These are phyloP conservation scores for Tetragonisca angustula DNA, from an alignment of 2,888 invertebrate genomes.

Conservation along the genomic window DNA sequence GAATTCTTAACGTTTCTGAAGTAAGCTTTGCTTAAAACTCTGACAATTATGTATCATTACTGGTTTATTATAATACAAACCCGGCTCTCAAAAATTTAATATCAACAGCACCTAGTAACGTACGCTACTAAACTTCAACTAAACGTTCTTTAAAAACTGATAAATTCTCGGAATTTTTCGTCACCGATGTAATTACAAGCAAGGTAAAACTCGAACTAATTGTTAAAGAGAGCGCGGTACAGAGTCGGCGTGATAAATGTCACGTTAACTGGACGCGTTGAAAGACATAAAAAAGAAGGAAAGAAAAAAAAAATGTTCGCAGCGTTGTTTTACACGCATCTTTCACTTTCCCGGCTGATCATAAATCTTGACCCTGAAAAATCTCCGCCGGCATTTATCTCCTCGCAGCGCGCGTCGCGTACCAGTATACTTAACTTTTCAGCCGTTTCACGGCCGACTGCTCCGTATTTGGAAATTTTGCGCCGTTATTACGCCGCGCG, in stretches of 20 bases:
- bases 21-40: no score
- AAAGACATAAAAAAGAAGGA: no score
- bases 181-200: no score
- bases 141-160: no score
- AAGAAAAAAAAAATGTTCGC: background rate
- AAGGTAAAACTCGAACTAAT: background rate
- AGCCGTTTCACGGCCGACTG: slow-evolving; percentile 1
- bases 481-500: slow-evolving; percentile 12
- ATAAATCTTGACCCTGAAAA: background rate
- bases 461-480: slow-evolving; percentile 4
- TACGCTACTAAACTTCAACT: no score
- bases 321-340: background rate
- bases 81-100: no score
- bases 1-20: no score
- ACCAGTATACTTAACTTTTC: background rate
- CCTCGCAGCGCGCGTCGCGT: background rate
- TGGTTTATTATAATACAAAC: no score
- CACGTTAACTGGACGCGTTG: background rate
- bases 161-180: no score
- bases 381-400: slow-evolving; percentile 11
- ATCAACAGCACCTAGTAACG: no score
- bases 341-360: background rate
- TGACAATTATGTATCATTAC: no score
- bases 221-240: background rate
- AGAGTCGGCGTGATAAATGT: background rate